Evolutionary conservation across 2,888 invertebrate species (phyloP).

Genomic region (Cerastis leucographa): DNA sequence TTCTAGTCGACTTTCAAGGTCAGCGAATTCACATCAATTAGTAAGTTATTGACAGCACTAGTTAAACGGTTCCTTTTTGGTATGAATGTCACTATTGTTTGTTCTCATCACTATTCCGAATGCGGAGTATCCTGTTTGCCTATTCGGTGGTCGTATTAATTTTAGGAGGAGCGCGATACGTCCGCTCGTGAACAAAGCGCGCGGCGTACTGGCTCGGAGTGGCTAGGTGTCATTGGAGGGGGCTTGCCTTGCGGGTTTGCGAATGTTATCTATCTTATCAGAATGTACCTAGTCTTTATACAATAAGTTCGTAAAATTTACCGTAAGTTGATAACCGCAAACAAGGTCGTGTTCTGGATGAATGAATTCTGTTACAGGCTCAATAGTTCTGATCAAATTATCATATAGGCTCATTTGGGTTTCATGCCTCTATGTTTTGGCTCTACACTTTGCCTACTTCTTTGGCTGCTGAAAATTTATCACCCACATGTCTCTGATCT

Average conservation of each 20-base stretch:
- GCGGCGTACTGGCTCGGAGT: constrained; percentile 65
- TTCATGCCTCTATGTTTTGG: neutral
- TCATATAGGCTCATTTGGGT: neutral
- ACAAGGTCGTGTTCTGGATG: constrained; percentile 65
- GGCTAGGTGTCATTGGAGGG: constrained; percentile 53
- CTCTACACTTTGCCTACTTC: neutral
- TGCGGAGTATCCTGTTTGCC: constrained; percentile 66
- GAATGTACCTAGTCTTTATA: constrained; percentile 71
- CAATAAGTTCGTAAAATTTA: constrained; percentile 74
- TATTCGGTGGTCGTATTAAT: constrained; percentile 61
- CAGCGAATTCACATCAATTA: constrained; percentile 56
- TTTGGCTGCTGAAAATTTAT: neutral
- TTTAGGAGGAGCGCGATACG: constrained; percentile 54
- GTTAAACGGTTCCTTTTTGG: constrained; percentile 65
- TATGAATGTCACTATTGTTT: constrained; percentile 73
- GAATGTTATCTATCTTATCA: constrained; percentile 77
- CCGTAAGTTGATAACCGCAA: constrained; percentile 70
- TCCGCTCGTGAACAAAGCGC: constrained; percentile 57
- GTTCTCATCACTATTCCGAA: constrained; percentile 73
- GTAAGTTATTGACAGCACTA: constrained; percentile 56
- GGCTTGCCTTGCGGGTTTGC: constrained; percentile 62
- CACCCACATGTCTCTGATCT: neutral
- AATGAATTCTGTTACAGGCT: constrained; percentile 49
- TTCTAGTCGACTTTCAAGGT: constrained; percentile 67
- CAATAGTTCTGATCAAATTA: constrained; percentile 3